Conservation (phyloP, 1,140 invertebrate species). For the Ctenoplectra terminalis region DNA sequence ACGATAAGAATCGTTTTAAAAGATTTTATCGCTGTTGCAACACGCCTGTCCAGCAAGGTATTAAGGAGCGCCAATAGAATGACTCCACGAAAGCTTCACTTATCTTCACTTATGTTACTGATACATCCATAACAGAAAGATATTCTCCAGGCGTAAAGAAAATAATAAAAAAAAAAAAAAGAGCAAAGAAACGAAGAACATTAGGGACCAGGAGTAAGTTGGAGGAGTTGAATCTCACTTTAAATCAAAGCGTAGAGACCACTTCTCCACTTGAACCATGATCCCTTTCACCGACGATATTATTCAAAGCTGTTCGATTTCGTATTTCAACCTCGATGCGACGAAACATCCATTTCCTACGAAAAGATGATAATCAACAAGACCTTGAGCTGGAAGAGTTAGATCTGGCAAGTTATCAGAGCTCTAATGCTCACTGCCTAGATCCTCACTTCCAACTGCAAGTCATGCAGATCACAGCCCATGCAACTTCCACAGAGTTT, state of each 20-base stretch:
- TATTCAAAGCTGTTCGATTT: neutral
- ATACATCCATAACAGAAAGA: neutral
- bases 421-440: conserved; percentile 82
- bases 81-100: conserved; percentile 15
- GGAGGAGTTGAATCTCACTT: conserved; percentile 92
- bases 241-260: conserved; percentile 87
- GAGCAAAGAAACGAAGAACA: conserved; percentile 37
- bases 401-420: conserved; percentile 86
- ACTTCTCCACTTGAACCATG: conserved; percentile 87
- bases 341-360: neutral
- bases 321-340: neutral
- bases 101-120: conserved; percentile 9
- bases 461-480: conserved; percentile 42
- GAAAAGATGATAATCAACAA: conserved; percentile 54
- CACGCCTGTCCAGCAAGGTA: conserved; percentile 10
- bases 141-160: neutral
- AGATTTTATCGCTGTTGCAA: conserved; percentile 27
- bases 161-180: neutral
- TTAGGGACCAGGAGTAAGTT: conserved; percentile 85
- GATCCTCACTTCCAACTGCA: conserved; percentile 88
- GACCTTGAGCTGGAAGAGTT: conserved; percentile 89
- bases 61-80: conserved; percentile 23
- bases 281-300: conserved; percentile 15
- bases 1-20: conserved; percentile 1
- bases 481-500: conserved; percentile 1